Conservation (phyloP, 2,113 vertebrate species). For the human region GRCh38 chr11:29181001-29181500, state of each 20-base stretch:
- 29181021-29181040: conserved; percentile 7
- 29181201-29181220: background rate
- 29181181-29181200: background rate
- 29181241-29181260: background rate
- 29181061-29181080: background rate
- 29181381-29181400: background rate
- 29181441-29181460: no score
- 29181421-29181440: background rate
- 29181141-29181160: background rate
- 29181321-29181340: background rate
- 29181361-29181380: background rate
- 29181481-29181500: background rate
- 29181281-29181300: background rate
- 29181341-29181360: background rate
- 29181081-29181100: background rate
- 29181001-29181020: background rate
- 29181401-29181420: background rate
- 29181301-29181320: background rate
- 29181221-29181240: background rate
- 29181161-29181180: background rate
- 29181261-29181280: background rate
- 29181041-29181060: background rate
- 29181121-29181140: background rate
- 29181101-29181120: background rate
- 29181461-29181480: background rate